phyloP scores from a whole-genome alignment of 2,113 vertebrate species.

The Sakesphorus luctuosus region DNA sequence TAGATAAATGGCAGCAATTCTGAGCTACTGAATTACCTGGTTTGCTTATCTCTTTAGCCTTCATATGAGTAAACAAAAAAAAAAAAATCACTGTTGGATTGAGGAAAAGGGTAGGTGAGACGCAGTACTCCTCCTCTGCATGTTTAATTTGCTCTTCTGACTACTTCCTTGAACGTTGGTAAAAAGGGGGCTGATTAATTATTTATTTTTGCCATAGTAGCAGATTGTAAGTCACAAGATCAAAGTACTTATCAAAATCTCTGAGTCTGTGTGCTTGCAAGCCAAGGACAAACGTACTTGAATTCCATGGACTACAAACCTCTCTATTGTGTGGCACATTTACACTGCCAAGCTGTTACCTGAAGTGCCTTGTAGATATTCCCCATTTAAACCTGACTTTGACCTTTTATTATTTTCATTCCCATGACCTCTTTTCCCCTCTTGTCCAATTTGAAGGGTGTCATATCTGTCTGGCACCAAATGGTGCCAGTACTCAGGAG shows the following conservation, averaged over 20 bases:
- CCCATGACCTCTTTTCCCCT: not conserved
- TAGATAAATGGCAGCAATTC: not conserved
- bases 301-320: not conserved
- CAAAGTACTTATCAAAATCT: not conserved
- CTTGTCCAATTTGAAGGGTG: constrained; percentile 15
- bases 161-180: not conserved
- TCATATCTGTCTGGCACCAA: constrained; percentile 13
- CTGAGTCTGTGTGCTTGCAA: not conserved
- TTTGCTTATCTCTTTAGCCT: not conserved
- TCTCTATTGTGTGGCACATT: not conserved
- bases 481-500: not conserved
- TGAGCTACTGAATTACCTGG: not conserved
- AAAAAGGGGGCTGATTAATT: not conserved
- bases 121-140: not conserved
- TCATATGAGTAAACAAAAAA: not conserved
- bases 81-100: not conserved
- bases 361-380: not conserved
- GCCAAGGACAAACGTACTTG: not conserved
- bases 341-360: not conserved
- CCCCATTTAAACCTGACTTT: not conserved
- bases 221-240: not conserved
- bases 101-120: not conserved
- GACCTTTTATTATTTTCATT: constrained; percentile 2
- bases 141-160: not conserved
- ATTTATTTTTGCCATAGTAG: not conserved